phyloP scores from a whole-genome alignment of 2,797 vertebrate species.

The Mus spretus region DNA sequence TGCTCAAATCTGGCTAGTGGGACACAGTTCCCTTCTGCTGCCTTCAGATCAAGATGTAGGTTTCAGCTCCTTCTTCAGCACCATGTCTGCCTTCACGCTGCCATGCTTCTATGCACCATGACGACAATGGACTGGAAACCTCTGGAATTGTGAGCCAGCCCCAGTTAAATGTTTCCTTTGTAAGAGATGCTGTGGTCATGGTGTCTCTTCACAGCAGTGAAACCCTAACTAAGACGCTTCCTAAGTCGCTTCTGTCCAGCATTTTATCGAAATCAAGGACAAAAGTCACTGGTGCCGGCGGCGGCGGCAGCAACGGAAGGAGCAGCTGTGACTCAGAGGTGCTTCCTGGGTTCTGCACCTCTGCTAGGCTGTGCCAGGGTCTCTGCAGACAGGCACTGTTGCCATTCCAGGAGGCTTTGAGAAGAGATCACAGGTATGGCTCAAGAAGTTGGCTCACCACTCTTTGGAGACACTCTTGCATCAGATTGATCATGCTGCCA shows the following conservation, averaged over 20 bases:
- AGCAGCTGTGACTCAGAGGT: rapidly evolving
- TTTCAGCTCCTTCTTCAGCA: background rate
- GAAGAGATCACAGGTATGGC: background rate
- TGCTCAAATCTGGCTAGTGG: background rate
- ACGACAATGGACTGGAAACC: background rate
- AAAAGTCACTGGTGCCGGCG: background rate
- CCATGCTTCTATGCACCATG: background rate
- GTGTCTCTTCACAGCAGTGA: background rate
- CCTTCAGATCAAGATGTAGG: background rate
- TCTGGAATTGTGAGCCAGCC: background rate
- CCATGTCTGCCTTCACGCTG: background rate
- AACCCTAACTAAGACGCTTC: background rate
- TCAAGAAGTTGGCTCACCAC: background rate
- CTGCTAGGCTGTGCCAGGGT: rapidly evolving
- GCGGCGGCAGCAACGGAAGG: rapidly evolving
- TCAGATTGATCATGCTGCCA: background rate
- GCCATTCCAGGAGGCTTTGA: rapidly evolving
- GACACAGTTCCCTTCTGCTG: background rate
- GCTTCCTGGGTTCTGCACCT: rapidly evolving
- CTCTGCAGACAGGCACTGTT: rapidly evolving
- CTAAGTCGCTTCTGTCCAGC: background rate
- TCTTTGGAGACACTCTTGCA: background rate
- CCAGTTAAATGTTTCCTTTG: background rate
- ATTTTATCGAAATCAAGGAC: background rate
- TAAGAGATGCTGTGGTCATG: background rate